A percentile compares a stretch with the other conserved stretches of the same genome.
Conservation (phyloP, 1,140 invertebrate genomes). For the Drosophila chauvacae region DNA sequence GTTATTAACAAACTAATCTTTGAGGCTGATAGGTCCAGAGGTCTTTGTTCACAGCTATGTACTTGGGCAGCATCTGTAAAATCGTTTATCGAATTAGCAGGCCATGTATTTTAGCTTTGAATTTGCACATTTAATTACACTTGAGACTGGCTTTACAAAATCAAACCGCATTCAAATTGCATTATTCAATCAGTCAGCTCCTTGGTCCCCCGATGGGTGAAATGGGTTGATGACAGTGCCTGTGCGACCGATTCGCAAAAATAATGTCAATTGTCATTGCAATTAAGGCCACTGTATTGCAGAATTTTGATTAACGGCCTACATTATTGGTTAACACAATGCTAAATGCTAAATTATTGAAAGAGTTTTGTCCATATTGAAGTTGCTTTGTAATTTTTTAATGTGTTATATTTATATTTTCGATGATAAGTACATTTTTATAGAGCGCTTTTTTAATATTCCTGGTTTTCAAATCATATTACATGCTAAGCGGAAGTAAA, state of each 20-base stretch:
- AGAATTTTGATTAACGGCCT: constrained; percentile 62
- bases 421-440: no score
- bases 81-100: constrained; percentile 58
- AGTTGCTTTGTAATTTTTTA: not conserved
- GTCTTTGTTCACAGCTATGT: not conserved
- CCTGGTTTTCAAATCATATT: not conserved
- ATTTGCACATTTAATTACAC: constrained; percentile 71
- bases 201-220: constrained; percentile 20
- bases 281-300: constrained; percentile 57
- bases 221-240: not conserved
- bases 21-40: not conserved
- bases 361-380: not conserved
- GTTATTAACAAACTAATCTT: not conserved
- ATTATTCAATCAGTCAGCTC: constrained; percentile 68
- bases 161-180: constrained; percentile 75
- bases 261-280: constrained; percentile 42
- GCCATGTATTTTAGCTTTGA: constrained; percentile 30
- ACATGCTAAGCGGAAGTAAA: not conserved
- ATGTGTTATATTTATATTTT: not conserved
- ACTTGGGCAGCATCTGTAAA: constrained; percentile 8
- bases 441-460: not conserved
- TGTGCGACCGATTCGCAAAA: constrained; percentile 17
- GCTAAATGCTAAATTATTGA: not conserved
- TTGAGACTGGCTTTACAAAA: constrained; percentile 67
- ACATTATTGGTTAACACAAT: not conserved